Percentiles rank a stretch among this genome's conserved stretches.
Evolutionary conservation across 2,888 invertebrate genomes (phyloP).

Genomic region (Drosophila meridionalis): DNA sequence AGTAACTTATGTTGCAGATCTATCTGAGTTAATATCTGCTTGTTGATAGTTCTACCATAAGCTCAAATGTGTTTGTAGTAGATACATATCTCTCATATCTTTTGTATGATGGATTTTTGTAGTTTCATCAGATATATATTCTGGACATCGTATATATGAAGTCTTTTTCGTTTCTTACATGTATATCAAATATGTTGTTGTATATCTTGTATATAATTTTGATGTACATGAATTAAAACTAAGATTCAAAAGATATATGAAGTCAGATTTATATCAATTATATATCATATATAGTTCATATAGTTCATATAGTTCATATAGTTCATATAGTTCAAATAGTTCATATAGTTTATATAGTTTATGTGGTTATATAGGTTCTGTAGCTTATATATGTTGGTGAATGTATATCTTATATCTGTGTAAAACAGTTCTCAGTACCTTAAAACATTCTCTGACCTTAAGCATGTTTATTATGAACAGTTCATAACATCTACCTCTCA

Average conservation of each 20-base stretch:
- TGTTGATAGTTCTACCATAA: not conserved
- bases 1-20: not conserved
- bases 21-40: not conserved
- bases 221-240: not conserved
- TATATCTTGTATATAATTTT: not conserved
- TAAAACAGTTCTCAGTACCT: not conserved
- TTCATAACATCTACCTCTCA: not conserved
- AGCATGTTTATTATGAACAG: not conserved
- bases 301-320: too few species aligned
- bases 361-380: too few species aligned
- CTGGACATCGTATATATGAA: too few species aligned
- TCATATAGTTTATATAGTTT: not conserved
- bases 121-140: not conserved
- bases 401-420: too few species aligned
- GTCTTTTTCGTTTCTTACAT: too few species aligned
- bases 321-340: too few species aligned
- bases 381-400: too few species aligned
- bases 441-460: not conserved
- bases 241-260: not conserved
- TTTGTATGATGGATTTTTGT: not conserved
- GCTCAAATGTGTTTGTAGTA: not conserved
- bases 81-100: not conserved
- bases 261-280: not conserved
- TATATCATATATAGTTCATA: not conserved
- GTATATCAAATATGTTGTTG: not conserved